phyloP scores from a whole-genome alignment of 2,797 vertebrate species.

The Platalea minor region DNA sequence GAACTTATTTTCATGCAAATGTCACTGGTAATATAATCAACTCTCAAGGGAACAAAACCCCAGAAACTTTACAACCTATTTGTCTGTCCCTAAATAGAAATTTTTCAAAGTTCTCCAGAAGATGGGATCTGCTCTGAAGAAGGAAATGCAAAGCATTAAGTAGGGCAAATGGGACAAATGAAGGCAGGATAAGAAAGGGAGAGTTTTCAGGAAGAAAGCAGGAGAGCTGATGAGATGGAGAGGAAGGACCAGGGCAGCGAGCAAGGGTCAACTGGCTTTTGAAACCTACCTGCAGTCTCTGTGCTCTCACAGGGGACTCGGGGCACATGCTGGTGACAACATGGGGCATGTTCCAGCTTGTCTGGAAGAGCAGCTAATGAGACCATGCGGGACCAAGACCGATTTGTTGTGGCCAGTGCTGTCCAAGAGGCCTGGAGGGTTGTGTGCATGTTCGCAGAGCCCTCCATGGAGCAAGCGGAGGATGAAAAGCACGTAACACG shows the following conservation, averaged over 20 bases:
- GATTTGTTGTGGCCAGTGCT: not conserved
- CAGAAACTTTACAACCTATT: constrained; percentile 45
- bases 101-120: constrained; percentile 30
- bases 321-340: not conserved
- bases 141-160: constrained; percentile 22
- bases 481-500: not conserved
- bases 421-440: not conserved
- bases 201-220: not conserved
- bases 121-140: constrained; percentile 8
- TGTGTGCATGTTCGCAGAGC: not conserved
- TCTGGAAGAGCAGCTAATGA: not conserved
- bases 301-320: not conserved
- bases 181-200: not conserved
- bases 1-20: constrained; percentile 27
- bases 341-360: not conserved
- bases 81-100: constrained; percentile 44
- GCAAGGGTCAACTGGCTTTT: not conserved
- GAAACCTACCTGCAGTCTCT: not conserved
- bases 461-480: not conserved
- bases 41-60: constrained; percentile 26
- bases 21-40: not conserved
- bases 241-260: not conserved
- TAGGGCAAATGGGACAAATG: constrained; percentile 43
- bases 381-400: not conserved
- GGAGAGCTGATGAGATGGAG: not conserved